phyloP scores from a whole-genome alignment of 2,113 vertebrate species.

The Centropus bengalensis region DNA sequence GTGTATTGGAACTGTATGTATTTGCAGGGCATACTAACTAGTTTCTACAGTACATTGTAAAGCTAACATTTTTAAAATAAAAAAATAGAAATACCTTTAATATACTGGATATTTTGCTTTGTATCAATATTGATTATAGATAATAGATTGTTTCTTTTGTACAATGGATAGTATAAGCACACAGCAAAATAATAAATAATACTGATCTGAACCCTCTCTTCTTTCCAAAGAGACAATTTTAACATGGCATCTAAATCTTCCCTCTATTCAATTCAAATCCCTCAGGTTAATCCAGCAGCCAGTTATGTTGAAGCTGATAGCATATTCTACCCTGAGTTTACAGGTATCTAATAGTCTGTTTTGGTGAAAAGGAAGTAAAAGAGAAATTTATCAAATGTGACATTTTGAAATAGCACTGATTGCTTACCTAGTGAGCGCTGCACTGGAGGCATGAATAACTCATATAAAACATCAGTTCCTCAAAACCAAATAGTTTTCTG shows the following conservation, averaged over 20 bases:
- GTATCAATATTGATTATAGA: neutral
- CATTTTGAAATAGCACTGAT: neutral
- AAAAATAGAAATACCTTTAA: neutral
- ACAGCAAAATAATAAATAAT: neutral
- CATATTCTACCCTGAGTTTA: neutral
- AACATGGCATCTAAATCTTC: neutral
- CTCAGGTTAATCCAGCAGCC: neutral
- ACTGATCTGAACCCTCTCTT: neutral
- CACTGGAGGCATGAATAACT: neutral
- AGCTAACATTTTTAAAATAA: neutral
- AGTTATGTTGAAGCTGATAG: neutral
- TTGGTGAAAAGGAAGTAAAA: neutral
- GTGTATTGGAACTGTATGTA: neutral
- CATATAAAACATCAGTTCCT: neutral
- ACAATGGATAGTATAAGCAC: neutral
- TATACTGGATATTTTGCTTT: neutral
- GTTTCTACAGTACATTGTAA: neutral
- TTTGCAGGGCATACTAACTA: slow-evolving; percentile 34
- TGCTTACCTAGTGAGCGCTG: neutral
- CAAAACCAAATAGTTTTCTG: neutral
- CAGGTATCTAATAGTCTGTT: neutral
- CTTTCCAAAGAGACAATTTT: neutral
- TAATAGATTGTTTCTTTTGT: neutral
- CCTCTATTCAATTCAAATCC: neutral
- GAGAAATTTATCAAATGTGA: neutral